phyloP scores from a whole-genome alignment of 2,113 vertebrate genomes.

The Pelvicachromis taeniatus region DNA sequence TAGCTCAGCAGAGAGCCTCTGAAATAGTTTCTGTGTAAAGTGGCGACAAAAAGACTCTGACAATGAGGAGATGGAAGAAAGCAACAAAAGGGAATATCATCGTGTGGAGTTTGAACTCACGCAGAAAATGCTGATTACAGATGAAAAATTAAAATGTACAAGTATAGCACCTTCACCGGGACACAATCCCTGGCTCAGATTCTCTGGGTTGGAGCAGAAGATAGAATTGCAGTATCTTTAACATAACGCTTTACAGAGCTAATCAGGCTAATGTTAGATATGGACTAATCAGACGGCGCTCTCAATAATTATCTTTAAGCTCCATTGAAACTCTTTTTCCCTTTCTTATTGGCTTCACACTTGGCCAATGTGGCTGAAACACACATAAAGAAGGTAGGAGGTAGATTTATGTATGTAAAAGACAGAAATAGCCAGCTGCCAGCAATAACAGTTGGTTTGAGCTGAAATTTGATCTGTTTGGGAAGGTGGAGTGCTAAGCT shows the following conservation, averaged over 20 bases:
- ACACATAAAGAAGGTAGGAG: background rate
- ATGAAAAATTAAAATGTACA: background rate
- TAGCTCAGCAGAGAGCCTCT: slow-evolving; percentile 20
- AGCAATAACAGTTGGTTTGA: background rate
- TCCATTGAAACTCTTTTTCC: background rate
- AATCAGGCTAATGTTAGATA: slow-evolving; percentile 24
- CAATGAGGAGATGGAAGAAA: background rate
- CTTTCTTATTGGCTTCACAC: background rate
- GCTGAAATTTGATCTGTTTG: background rate
- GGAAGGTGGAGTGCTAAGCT: background rate
- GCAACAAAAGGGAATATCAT: background rate
- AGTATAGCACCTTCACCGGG: background rate
- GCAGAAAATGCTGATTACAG: background rate
- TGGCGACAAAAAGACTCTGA: background rate
- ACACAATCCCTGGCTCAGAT: background rate
- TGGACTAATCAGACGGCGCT: background rate
- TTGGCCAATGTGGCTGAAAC: background rate
- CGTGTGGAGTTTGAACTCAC: background rate
- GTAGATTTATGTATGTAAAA: background rate
- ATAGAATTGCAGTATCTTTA: slow-evolving; percentile 10
- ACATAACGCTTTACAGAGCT: slow-evolving; percentile 24
- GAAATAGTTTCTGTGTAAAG: background rate
- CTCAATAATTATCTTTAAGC: background rate
- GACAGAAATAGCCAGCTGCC: background rate
- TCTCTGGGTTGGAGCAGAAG: slow-evolving; percentile 13